Conservation (phyloP, 1,140 invertebrate species). For the Akabosia matsudoensis region DNA sequence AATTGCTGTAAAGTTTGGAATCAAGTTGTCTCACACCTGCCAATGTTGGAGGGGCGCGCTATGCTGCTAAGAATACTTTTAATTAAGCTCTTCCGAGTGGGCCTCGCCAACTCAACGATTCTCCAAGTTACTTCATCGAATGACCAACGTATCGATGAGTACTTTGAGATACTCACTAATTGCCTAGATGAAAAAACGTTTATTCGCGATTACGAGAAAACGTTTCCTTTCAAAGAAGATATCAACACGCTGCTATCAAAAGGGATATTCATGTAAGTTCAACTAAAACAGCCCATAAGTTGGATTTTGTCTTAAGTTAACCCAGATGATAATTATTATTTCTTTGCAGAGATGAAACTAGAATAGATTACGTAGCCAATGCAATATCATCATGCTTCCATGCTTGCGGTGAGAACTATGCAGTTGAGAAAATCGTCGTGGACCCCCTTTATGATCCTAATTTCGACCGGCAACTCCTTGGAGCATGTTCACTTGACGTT, state of each 20-base stretch:
- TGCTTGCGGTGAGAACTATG: constrained; percentile 34
- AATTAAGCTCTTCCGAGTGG: constrained; percentile 28
- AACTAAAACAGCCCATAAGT: background rate
- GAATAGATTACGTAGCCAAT: constrained; percentile 44
- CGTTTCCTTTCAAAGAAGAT: constrained; percentile 40
- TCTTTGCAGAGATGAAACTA: constrained; percentile 44
- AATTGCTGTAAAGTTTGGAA: constrained; percentile 27
- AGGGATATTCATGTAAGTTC: constrained; percentile 44
- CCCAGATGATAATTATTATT: constrained; percentile 20
- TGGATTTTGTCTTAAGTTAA: background rate
- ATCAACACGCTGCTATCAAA: constrained; percentile 28
- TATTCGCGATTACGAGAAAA: constrained; percentile 44
- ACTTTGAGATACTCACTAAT: constrained; percentile 34
- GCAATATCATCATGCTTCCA: constrained; percentile 40
- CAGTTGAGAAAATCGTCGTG: constrained; percentile 34
- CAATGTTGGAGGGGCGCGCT: constrained; percentile 20
- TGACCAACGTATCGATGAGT: constrained; percentile 33
- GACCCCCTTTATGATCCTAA: constrained; percentile 42
- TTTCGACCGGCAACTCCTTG: constrained; percentile 43
- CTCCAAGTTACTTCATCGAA: background rate
- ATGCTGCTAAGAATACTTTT: constrained; percentile 22
- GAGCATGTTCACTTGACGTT: constrained; percentile 44
- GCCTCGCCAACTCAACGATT: constrained; percentile 35
- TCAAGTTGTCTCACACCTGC: constrained; percentile 24
- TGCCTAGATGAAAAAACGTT: constrained; percentile 41